A percentile compares a stretch with the other conserved stretches of the same genome.
Conservation (phyloP, 2,113 vertebrate species). For the Forbesichthys agassizii region DNA sequence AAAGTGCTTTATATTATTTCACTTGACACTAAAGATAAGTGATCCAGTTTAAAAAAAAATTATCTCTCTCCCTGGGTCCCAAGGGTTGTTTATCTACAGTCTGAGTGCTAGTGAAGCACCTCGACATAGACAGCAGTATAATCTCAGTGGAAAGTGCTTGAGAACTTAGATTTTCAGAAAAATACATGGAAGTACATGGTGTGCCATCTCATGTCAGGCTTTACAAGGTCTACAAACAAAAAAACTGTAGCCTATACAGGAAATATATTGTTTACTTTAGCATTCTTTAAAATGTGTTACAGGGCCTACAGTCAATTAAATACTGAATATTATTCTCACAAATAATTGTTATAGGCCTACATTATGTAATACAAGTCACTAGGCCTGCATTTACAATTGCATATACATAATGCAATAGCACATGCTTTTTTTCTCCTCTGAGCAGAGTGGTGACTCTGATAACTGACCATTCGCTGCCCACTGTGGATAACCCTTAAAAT, state of each 20-base stretch:
- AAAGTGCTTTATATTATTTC: constrained; percentile 37
- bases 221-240: neutral
- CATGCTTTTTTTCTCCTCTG: no score
- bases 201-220: neutral
- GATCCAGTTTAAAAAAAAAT: constrained; percentile 39
- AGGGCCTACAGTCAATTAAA: no score
- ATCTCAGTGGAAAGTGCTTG: constrained; percentile 9
- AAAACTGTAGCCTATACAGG: no score
- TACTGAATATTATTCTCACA: no score
- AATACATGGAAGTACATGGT: constrained; percentile 2
- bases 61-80: constrained; percentile 27
- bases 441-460: no score
- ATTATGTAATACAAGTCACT: no score
- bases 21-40: constrained; percentile 35
- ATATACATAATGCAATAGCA: no score
- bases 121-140: constrained; percentile 14
- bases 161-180: constrained; percentile 51
- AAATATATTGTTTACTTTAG: no score
- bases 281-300: no score
- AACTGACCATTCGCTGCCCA: no score
- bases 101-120: constrained; percentile 42
- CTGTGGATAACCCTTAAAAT: neutral
- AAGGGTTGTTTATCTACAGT: constrained; percentile 22
- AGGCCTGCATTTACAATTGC: no score
- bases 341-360: no score